These are phyloP conservation scores for Gobio gobio DNA, from an alignment of 2,113 vertebrate genomes.

Conservation along the genomic window DNA sequence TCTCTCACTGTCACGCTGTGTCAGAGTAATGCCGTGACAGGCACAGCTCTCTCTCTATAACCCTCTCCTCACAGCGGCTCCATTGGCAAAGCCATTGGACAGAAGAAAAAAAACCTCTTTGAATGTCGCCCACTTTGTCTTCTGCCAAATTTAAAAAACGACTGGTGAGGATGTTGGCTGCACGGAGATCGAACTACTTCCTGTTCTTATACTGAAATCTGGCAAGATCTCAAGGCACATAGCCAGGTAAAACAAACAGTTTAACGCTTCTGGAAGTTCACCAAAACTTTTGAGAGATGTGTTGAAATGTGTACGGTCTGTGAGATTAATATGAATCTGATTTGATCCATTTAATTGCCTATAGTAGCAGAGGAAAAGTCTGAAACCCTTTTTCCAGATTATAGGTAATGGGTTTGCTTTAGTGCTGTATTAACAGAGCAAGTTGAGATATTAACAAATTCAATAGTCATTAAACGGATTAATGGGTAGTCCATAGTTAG, in stretches of 20 bases:
- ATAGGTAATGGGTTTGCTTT: not conserved
- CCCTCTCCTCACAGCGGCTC: slow-evolving; percentile 34
- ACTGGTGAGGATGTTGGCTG: slow-evolving; percentile 1
- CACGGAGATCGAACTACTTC: not conserved
- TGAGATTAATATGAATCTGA: not conserved
- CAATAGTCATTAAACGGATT: too few relatives aligned
- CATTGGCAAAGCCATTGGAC: slow-evolving; percentile 34
- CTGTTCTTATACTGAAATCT: slow-evolving; percentile 20
- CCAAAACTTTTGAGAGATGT: not conserved
- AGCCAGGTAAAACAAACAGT: not conserved
- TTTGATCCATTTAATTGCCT: not conserved
- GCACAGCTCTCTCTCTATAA: slow-evolving; percentile 51
- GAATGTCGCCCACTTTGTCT: slow-evolving; percentile 16
- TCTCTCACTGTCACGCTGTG: slow-evolving; percentile 52
- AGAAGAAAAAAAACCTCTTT: slow-evolving; percentile 10
- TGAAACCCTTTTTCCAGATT: not conserved
- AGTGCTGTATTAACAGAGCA: not conserved
- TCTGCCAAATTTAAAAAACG: slow-evolving; percentile 13
- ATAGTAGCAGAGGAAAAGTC: not conserved
- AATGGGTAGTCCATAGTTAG: not conserved
- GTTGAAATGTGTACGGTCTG: not conserved
- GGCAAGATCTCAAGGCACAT: not conserved
- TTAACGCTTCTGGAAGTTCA: slow-evolving; percentile 2
- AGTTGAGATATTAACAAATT: not conserved
- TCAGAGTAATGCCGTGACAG: slow-evolving; percentile 61